Base-by-base conservation (phyloP, 2,888 invertebrate genomes). In the Troides aeacus region DNA sequence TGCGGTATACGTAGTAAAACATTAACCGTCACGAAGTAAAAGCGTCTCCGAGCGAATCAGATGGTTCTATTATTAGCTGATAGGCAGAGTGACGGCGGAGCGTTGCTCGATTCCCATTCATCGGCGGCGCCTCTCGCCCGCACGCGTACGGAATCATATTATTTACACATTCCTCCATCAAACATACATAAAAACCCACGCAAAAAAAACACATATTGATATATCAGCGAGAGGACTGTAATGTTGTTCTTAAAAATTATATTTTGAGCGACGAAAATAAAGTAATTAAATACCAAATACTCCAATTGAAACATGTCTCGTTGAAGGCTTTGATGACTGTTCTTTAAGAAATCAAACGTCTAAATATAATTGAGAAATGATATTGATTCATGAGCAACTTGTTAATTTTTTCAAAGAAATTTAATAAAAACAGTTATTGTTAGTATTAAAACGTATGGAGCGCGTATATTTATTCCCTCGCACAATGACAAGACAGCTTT, bases 41-140 rank as follows among this genome's bases (percentile, higher is more conserved):
- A 74, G 71, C 77, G 75, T 76, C 74, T 75, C 72, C 66, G 71
- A 63, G 68, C 77, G 78, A 82, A 81, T 81, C 81, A 75, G 81
- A 81, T 82, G 74, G 71, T 75, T 82, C 87, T 89, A 89, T 84
- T 85, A 87, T 86, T 90, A 89, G 86, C 75, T 76, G 74, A 83
- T 84, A 84, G 82, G 78, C 79, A 74, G 79, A 80, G 80, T 79
- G 79, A 80, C 79, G 74, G 74, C 70, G 71, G 71, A 72, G 79
- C 78, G 80, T 80, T 84, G 87, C 87, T 89, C 88, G 84, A 84
- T 79, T 85, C 84, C 74, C 89, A 89, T 89, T 89, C 89, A 90
- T 84, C 75, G 79, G 72, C 79, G 79, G 79, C 81, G 84, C 82
- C 79, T 78, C 79, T 64, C 82, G 86, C 81, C 87, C 89, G 89